Evolutionary conservation across 2,888 invertebrate species (phyloP).

Genomic region (Metopia argyrocephala): DNA sequence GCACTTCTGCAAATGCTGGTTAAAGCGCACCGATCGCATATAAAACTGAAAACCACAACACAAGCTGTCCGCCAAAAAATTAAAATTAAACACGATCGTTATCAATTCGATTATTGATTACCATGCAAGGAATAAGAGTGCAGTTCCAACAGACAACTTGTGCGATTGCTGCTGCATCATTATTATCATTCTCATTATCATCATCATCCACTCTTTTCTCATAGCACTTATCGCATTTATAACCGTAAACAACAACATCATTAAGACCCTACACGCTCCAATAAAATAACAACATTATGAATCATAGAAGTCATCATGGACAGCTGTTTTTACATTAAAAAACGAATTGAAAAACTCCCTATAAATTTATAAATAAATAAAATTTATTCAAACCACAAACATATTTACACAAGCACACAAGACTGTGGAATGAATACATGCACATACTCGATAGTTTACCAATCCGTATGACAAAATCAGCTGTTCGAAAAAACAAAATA

Average conservation of each 20-base stretch:
- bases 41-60: conserved; percentile 64
- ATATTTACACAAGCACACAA: too few species aligned
- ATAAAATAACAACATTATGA: conserved; percentile 35
- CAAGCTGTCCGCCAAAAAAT: conserved; percentile 62
- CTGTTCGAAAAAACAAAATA: too few species aligned
- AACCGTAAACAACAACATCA: not conserved
- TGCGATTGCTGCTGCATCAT: conserved; percentile 60
- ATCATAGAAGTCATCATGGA: conserved; percentile 15
- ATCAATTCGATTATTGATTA: conserved; percentile 78
- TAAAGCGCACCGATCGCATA: conserved; percentile 75
- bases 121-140: conserved; percentile 68
- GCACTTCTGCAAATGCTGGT: conserved; percentile 66
- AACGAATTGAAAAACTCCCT: conserved; percentile 57
- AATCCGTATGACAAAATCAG: too few species aligned
- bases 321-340: conserved; percentile 41
- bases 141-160: conserved; percentile 64
- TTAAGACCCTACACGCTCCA: not conserved
- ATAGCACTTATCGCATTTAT: not conserved
- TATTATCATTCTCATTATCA: not conserved
- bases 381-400: too few species aligned
- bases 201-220: not conserved
- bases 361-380: too few species aligned
- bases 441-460: too few species aligned
- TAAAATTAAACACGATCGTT: conserved; percentile 75
- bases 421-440: too few species aligned